Evolutionary conservation across 2,797 vertebrate genomes (phyloP), one percentile per base, ranked within the genome.

Genomic region (Limnodromus scolopaceus): DNA sequence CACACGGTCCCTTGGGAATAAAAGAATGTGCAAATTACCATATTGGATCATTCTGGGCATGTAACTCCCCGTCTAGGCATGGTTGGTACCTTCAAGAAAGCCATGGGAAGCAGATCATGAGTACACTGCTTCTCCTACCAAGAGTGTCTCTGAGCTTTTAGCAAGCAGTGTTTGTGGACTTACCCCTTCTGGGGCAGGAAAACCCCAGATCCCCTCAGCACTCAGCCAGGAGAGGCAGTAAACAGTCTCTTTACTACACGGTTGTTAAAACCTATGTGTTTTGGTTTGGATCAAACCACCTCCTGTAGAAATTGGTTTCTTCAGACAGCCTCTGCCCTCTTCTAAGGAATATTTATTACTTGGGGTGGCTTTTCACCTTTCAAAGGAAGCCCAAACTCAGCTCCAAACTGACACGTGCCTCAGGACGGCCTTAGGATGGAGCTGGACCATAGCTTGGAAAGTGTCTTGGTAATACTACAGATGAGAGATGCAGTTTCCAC

Each of bases 201-300:
- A 85, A 51, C 24, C 36, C 12, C 55, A 45, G 22, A 39, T n/a
- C 6, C 18, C 49, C 30, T 76, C 61, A 41, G 25, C 34, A 80
- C 15, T 48, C 63, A 53, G 11, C 13, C 55, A 55, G 16, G 7
- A 77, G 24, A 77, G n/a, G 17, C 46, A 82, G 27, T 9, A 54
- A 80, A 41, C 23, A 41, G 27, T 16, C 8, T 19, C 6, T 79
- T 68, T 28, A 11, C 11, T 6, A 13, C 2, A 7, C 0, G 12
- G 48, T 30, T 68, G 15, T 79, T 49, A 27, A 89, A 82, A 39
- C 0, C 16, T 2, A 0, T 2, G 15, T 66, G 22, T 2, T 85
- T 79, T 74, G 22, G 8, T 34, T 87, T 54, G 38, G 13, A 66
- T 7, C 22, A 69, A 87, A 54, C 10, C 5, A 38, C 6, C 1